Percentiles rank a stretch among this genome's conserved stretches.
These are phyloP conservation scores for Dinomys branickii DNA, from an alignment of 2,113 vertebrate genomes.

Conservation along the genomic window DNA sequence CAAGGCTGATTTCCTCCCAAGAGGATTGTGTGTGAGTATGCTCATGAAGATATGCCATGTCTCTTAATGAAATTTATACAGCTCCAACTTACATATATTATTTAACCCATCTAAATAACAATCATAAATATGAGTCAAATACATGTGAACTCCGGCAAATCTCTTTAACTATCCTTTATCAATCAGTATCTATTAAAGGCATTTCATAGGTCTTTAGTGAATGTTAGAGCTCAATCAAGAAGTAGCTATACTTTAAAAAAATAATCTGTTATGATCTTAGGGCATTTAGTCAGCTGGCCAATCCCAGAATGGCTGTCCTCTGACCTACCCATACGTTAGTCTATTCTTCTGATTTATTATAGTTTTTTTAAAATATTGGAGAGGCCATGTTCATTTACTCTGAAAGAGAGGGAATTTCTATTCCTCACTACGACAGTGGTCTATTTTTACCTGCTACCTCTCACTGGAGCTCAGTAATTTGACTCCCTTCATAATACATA, in stretches of 20 bases:
- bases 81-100: not conserved
- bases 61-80: not conserved
- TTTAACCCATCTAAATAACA: not conserved
- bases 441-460: slow-evolving; percentile 57
- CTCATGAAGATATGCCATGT: not conserved
- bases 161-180: not conserved
- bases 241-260: not conserved
- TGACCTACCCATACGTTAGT: not conserved
- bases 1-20: not conserved
- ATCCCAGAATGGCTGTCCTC: not conserved
- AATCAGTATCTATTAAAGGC: not conserved
- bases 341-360: not conserved
- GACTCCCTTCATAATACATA: slow-evolving; percentile 7
- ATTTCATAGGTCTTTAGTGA: not conserved
- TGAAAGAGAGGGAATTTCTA: not conserved
- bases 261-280: not conserved
- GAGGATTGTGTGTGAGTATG: not conserved
- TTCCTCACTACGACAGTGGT: not conserved
- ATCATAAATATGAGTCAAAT: not conserved
- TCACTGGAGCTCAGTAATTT: not conserved
- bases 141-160: not conserved
- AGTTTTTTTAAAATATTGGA: not conserved
- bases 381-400: not conserved
- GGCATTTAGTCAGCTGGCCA: not conserved
- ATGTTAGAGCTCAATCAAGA: slow-evolving; percentile 7